These are phyloP conservation scores for Nilaparvata lugens DNA, from an alignment of 1,140 invertebrate species.

Conservation along the genomic window DNA sequence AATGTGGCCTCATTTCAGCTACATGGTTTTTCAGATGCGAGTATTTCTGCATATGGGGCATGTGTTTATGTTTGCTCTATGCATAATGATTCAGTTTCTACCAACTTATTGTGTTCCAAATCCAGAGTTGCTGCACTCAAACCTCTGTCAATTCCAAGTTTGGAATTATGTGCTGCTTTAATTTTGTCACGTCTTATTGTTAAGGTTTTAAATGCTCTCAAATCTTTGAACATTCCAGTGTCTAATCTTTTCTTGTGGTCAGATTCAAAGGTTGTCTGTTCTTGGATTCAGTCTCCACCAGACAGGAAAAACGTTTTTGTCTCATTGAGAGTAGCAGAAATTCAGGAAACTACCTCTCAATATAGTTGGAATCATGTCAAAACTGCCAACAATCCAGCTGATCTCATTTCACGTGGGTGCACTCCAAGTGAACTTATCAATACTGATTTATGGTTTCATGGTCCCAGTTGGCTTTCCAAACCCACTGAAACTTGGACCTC, in stretches of 20 bases:
- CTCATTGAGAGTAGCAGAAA: conserved; percentile 27
- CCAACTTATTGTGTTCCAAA: conserved; percentile 25
- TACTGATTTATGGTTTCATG: no score
- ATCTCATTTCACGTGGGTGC: conserved; percentile 28
- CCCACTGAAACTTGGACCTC: no score
- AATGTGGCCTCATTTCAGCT: neutral
- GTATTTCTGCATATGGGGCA: neutral
- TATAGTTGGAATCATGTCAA: conserved; percentile 26
- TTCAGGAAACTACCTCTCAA: conserved; percentile 16
- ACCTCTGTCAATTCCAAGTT: conserved; percentile 28
- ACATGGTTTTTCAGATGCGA: conserved; percentile 12
- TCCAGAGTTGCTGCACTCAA: conserved; percentile 29
- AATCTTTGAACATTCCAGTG: no score
- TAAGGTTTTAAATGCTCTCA: neutral
- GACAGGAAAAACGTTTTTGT: conserved; percentile 25
- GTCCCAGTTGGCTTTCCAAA: no score
- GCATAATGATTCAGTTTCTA: conserved; percentile 16
- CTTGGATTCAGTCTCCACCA: conserved; percentile 18
- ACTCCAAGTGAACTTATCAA: no score
- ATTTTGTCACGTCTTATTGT: conserved; percentile 19
- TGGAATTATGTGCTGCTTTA: conserved; percentile 33
- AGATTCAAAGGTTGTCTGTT: conserved; percentile 19
- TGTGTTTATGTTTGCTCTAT: conserved; percentile 13
- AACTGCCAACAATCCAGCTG: conserved; percentile 31
- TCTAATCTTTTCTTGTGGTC: conserved; percentile 6